Percentiles rank a stretch among this genome's conserved stretches.
Evolutionary conservation across 2,888 invertebrate genomes (phyloP).

Genomic region (Caenorhabditis macrosperma): DNA sequence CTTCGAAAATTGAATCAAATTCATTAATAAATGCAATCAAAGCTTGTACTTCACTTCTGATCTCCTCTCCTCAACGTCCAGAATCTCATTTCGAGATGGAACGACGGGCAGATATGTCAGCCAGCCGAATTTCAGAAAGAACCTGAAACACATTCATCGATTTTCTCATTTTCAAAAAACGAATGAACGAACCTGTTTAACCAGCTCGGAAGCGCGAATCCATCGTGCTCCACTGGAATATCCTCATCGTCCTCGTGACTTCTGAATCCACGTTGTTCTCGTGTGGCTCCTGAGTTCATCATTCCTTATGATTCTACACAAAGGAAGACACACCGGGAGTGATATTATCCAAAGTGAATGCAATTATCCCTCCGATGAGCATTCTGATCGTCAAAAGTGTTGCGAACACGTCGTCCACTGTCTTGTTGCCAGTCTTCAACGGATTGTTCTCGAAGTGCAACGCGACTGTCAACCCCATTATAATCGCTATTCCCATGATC

Average conservation of each 20-base stretch:
- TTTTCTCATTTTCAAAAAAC: too few species aligned
- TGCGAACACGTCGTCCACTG: constrained; percentile 70
- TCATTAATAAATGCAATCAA: constrained; percentile 5
- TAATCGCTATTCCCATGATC: constrained; percentile 71
- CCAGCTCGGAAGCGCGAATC: constrained; percentile 32
- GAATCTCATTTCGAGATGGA: constrained; percentile 31
- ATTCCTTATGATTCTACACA: too few species aligned
- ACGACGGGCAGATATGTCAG: constrained; percentile 39
- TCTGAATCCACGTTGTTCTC: constrained; percentile 69
- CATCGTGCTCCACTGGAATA: constrained; percentile 31
- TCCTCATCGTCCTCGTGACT: constrained; percentile 27
- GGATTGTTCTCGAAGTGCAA: constrained; percentile 65
- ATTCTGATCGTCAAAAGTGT: constrained; percentile 75
- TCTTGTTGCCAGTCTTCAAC: constrained; percentile 50
- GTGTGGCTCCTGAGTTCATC: constrained; percentile 70
- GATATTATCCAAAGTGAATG: constrained; percentile 81
- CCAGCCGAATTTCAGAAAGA: constrained; percentile 27
- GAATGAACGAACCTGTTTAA: constrained; percentile 21
- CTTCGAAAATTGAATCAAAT: too few species aligned
- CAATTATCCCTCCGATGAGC: constrained; percentile 81
- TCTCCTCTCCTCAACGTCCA: constrained; percentile 34
- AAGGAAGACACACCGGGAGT: constrained; percentile 41
- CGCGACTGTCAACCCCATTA: constrained; percentile 69
- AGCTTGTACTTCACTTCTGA: constrained; percentile 24
- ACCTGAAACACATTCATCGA: constrained; percentile 8